Base-by-base conservation (phyloP, 2,113 vertebrate genomes). In the Pachypanchax playfairii region DNA sequence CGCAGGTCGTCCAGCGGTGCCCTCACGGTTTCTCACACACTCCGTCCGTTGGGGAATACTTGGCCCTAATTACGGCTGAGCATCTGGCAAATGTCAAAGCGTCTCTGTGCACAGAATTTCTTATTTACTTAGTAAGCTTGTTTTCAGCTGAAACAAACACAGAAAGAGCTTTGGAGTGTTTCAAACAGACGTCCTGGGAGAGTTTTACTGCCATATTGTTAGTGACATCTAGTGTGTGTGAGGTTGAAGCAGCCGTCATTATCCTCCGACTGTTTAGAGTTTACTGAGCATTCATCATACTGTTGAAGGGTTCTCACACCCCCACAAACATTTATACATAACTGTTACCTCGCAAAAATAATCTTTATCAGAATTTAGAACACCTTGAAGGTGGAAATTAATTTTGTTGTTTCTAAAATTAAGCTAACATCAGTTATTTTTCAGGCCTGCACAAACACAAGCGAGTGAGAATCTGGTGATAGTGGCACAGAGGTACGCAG, bases 71-170 rank as follows among this genome's bases (percentile, higher is more conserved):
- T 92, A 93, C 92, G 77, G 70, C 73, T 56, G 63, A 86, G 93
- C 93, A 94, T 98, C 96, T 97, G 97, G 95, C 87, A 95, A 95
- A 92, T 93, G 91, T 98, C 96, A 96, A 84, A 70, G 75, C 90
- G 84, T 88, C 80, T 91, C 70, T 80, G 91, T 82, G 62, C 90
- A 90, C 89, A 92, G 87, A 90, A 93, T 92, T 95, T 89, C 87
- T 51, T 92, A 88, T 94, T 95, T 91, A 66, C 87, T 95, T 91
- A 92, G 89, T 89, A 86, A 92, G 87, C 90, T 90, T 70, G 56
- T 73, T 62, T 85, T 88, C 84, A 77, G 82, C 79, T 72, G 84
- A 80, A 81, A 88, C 88, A 89, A 90, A 87, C 46, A 82, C 63
- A 53, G 61, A 18, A 39, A 75, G 69, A 85, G 75, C 65, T 73